phyloP scores from a whole-genome alignment of 2,113 vertebrate species.

The Uropsilus gracilis region DNA sequence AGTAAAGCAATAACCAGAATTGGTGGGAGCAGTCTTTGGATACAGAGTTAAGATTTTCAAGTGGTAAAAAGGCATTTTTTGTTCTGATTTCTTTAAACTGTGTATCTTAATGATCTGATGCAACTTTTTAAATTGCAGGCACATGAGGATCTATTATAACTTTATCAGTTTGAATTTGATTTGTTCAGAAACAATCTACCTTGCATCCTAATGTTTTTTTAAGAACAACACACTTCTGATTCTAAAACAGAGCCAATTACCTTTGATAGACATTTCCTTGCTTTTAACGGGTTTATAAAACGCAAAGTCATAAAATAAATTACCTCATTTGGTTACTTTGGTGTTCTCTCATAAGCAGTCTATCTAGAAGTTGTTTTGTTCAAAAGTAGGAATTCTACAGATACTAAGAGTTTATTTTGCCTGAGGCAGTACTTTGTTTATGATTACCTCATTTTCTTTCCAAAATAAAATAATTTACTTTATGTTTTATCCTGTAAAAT shows the following conservation, averaged over 20 bases:
- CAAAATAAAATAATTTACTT: slow-evolving; percentile 24
- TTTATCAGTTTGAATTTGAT: slow-evolving; percentile 55
- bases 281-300: slow-evolving; percentile 46
- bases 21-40: neutral
- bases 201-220: neutral
- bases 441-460: neutral
- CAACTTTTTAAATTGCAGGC: neutral
- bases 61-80: neutral
- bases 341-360: slow-evolving; percentile 25
- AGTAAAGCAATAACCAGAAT: neutral
- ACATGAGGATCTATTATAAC: slow-evolving; percentile 2
- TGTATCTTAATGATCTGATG: neutral
- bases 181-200: slow-evolving; percentile 37
- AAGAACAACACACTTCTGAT: neutral
- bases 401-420: neutral
- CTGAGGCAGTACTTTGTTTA: neutral
- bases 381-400: neutral
- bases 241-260: slow-evolving; percentile 50
- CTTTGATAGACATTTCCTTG: slow-evolving; percentile 19
- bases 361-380: slow-evolving; percentile 48
- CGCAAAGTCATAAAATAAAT: slow-evolving; percentile 57
- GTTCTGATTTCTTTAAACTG: neutral
- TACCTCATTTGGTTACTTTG: slow-evolving; percentile 49
- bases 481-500: neutral
- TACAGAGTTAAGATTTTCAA: neutral